phyloP scores from a whole-genome alignment of 2,888 invertebrate species.

The Ashinkailepas kermadecensis region DNA sequence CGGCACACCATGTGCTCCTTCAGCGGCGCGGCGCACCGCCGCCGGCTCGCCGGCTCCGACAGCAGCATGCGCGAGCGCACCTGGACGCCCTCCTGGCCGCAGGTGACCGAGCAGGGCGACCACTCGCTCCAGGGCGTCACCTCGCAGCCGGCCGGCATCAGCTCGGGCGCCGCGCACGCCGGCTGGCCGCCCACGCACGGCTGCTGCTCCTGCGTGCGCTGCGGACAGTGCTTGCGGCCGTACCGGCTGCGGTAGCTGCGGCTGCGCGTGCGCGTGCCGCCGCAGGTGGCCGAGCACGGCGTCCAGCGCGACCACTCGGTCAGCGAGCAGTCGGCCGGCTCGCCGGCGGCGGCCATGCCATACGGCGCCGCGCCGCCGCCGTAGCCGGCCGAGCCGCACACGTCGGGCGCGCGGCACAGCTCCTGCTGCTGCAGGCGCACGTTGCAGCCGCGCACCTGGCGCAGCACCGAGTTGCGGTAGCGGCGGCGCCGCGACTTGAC shows the following conservation, averaged over 20 bases:
- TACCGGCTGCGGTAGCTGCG: conserved; percentile 53
- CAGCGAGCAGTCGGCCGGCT: conserved; percentile 47
- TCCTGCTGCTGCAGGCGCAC: conserved; percentile 67
- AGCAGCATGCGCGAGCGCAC: conserved; percentile 50
- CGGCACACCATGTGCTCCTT: not conserved
- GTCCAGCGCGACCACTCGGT: conserved; percentile 45
- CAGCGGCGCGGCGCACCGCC: conserved; percentile 19
- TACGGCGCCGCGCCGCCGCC: conserved; percentile 52
- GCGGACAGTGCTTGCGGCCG: conserved; percentile 38
- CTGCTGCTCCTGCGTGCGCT: conserved; percentile 39
- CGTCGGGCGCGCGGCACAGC: conserved; percentile 74
- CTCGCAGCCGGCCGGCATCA: conserved; percentile 49
- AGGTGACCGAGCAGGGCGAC: conserved; percentile 70
- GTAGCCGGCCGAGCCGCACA: conserved; percentile 37
- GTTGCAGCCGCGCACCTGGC: conserved; percentile 59
- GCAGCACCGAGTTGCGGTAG: conserved; percentile 52
- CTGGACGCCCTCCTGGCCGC: conserved; percentile 62
- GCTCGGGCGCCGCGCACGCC: conserved; percentile 38
- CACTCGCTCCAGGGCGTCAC: conserved; percentile 68
- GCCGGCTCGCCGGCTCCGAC: not conserved
- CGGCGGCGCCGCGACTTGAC: conserved; percentile 66
- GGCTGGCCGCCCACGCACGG: conserved; percentile 40
- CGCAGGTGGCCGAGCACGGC: conserved; percentile 46
- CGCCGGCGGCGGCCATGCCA: conserved; percentile 46
- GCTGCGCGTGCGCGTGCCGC: conserved; percentile 53